Base-by-base conservation (phyloP, 2,113 vertebrate species). In the Tachycineta bicolor region DNA sequence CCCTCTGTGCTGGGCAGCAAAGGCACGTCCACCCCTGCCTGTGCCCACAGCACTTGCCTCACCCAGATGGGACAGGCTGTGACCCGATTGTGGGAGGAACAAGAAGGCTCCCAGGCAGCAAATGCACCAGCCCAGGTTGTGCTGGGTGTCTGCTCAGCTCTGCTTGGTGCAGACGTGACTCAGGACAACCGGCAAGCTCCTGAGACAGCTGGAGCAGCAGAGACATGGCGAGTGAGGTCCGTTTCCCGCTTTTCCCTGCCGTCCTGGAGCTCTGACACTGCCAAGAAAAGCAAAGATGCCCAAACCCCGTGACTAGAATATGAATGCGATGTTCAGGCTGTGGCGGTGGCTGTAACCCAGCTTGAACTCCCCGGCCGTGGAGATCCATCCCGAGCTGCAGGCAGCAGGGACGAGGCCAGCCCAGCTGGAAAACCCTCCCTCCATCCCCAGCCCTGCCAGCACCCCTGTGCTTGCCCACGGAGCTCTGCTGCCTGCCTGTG, bases 261-360 rank as follows among this genome's bases (percentile, higher is more conserved):
- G 20, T 91, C 34, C 93, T 93, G 84, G 92, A 97, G 81, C 29
- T 78, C 60, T 87, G 83, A 92, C 89, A 89, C 25, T 19, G 82
- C 87, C 81, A 71, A 86, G 73, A 68, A 68, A 85, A 64, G 77
- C 85, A 83, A 64, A 89, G 89, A 74, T 92, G 96, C 77, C 95
- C 55, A 87, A 94, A 93, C 93, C 28, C 82, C 67, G 80, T 20
- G 12, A 53, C 73, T 81, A 16, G 87, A 77, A 93, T 92, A 85
- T 18, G 71, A 96, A 89, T 93, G 70, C 74, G 79, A 15, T 81
- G 63, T 65, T 92, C 86, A 83, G 85, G 50, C 79, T 92, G 76
- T 56, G 9, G 86, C 79, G 92, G 80, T 1, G 7, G 43, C 94
- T 94, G 43, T 92, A 70, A 94, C 86, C 90, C 89, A 92, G 83